Evolutionary conservation across 2,797 vertebrate genomes (phyloP), one percentile per base, ranked within the genome.

Genomic region (Gallinago stenura): DNA sequence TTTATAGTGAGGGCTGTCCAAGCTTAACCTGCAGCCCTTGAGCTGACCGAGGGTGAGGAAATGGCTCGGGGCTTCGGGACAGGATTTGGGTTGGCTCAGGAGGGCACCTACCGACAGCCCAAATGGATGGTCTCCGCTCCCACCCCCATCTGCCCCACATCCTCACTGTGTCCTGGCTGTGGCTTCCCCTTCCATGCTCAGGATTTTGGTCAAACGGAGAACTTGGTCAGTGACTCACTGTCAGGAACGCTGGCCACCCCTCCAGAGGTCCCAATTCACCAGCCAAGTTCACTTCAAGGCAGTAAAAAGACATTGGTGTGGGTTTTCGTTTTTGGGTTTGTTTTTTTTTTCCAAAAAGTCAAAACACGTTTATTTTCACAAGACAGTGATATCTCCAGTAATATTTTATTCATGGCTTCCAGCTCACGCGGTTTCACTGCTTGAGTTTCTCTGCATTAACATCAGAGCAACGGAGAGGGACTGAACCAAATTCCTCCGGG

Each of bases 311-410:
- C 84, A 39, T 39, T 3, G 6, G 51, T 53, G 28, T 46, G 41
- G 41, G 41, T 9, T 26, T 26, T 7, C 7, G 12, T 3, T 39
- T 37, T 37, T 39, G 39, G 39, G 35, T 35, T 9, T 35, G 9
- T 51, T 53, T 53, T 25, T 48, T 9, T 19, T 22, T 85, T 46
- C 41, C 65, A 53, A 57, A 21, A 71, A 90, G 60, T 20, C 45
- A 77, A 46, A 88, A 1, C 37, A 69, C 82, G 66, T 96, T 96
- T 90, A 90, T 95, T 97, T 90, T 76, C 91, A 88, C 37, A 21
- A n/a, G 82, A 68, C 35, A 68, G 0, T n/a, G n/a, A n/a, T n/a
- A 25, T 54, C 46, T 68, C 50, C 66, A 39, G 21, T 9, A 31
- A 87, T 80, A 46, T 83, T 96, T 96, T 87, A 94, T 86, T 94